phyloP scores from a whole-genome alignment of 1,140 invertebrate genomes.

The Drosophila elegans region DNA sequence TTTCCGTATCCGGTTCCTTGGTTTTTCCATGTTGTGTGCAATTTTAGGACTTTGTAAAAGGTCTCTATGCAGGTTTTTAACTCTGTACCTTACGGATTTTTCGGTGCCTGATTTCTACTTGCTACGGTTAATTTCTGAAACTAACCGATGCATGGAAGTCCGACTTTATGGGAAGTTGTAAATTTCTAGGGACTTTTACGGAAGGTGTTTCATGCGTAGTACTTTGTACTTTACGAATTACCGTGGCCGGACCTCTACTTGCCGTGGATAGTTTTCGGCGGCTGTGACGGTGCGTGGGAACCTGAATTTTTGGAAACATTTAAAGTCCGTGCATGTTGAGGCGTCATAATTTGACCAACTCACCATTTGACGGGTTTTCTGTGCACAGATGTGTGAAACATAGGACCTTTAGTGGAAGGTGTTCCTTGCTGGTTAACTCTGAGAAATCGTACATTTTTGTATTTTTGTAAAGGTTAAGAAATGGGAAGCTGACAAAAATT shows the following conservation, averaged over 20 bases:
- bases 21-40: conserved; percentile 20
- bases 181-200: background rate
- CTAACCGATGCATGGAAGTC: conserved; percentile 1
- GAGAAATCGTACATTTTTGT: too few species aligned
- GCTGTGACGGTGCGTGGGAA: background rate
- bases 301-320: conserved; percentile 5
- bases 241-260: conserved; percentile 16
- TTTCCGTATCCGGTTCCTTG: background rate
- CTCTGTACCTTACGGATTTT: background rate
- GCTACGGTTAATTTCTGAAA: background rate
- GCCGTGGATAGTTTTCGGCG: conserved; percentile 6
- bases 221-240: background rate
- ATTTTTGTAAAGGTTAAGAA: too few species aligned
- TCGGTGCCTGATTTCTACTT: conserved; percentile 6
- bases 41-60: conserved; percentile 17
- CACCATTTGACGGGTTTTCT: background rate
- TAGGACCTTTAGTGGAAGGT: background rate
- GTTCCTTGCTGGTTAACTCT: background rate
- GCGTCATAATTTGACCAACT: background rate
- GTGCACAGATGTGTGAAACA: background rate
- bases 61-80: conserved; percentile 14
- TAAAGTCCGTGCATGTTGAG: conserved; percentile 1
- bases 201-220: background rate
- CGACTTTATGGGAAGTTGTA: background rate
- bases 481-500: too few species aligned